These are phyloP conservation scores for Brachypteracias leptosomus DNA, from an alignment of 2,113 vertebrate species.

Conservation along the genomic window DNA sequence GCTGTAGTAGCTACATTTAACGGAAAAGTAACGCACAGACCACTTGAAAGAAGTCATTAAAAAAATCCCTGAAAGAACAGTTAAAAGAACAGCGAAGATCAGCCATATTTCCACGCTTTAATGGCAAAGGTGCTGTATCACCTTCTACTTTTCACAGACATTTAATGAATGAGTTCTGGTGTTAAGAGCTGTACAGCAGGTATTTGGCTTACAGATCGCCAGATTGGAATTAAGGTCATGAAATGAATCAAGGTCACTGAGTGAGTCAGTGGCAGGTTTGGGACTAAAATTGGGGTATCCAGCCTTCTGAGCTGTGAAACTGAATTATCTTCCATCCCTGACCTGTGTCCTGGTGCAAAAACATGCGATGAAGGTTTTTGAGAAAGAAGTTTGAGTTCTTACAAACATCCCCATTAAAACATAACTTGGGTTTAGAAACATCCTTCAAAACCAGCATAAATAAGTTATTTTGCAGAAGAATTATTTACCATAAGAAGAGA, in stretches of 20 bases:
- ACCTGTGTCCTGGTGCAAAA: background rate
- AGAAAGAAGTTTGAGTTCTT: background rate
- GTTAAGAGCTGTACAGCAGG: background rate
- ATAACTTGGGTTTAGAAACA: background rate
- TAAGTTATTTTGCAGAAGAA: slow-evolving; percentile 26
- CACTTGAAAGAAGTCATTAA: background rate
- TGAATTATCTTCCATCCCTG: background rate
- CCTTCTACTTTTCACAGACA: background rate
- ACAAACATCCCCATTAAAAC: background rate
- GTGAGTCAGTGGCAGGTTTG: background rate
- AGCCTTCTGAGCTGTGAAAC: background rate
- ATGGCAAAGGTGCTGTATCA: background rate
- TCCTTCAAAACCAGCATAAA: slow-evolving; percentile 40
- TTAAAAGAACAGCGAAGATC: background rate
- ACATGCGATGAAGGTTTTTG: background rate
- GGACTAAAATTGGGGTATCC: background rate
- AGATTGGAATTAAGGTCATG: background rate
- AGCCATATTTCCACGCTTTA: background rate
- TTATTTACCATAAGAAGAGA: slow-evolving; percentile 24
- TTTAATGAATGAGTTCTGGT: background rate
- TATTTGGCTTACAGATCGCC: background rate
- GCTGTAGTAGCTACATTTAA: slow-evolving; percentile 3
- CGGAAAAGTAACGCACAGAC: background rate
- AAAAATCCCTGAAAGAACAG: background rate
- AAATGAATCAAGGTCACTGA: background rate